Evolutionary conservation across 2,797 vertebrate species (phyloP).

Genomic region (Myiothlypis chrysogaster): DNA sequence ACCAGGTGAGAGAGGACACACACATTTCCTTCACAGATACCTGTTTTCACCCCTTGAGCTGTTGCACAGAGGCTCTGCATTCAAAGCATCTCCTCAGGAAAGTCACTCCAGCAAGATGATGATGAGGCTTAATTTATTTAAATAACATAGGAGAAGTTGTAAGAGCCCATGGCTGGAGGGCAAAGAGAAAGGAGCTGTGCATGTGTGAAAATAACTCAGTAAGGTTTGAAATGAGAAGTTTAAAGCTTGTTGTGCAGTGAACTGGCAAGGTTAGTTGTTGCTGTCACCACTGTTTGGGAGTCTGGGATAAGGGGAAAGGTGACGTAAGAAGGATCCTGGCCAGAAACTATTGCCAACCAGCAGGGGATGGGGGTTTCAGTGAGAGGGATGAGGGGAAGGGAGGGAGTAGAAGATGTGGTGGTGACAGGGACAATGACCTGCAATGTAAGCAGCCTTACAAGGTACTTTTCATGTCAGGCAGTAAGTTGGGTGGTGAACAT

Average conservation of each 20-base stretch:
- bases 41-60: not conserved
- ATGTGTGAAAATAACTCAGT: conserved; percentile 18
- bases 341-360: not conserved
- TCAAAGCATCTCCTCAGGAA: not conserved
- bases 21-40: not conserved
- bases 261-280: not conserved
- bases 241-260: not conserved
- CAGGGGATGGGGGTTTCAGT: not conserved
- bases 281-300: not conserved
- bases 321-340: not conserved
- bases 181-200: not conserved
- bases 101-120: not conserved
- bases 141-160: not conserved
- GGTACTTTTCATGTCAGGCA: not conserved
- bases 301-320: not conserved
- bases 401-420: rapidly evolving
- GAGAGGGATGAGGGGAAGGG: not conserved
- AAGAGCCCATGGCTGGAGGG: not conserved
- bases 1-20: rapidly evolving
- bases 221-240: conserved; percentile 19
- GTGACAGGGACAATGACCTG: not conserved
- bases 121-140: conserved; percentile 28
- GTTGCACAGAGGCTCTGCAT: not conserved
- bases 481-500: not conserved
- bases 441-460: not conserved